Conservation (phyloP, 2,113 vertebrate species). For the Varanus salvator region DNA sequence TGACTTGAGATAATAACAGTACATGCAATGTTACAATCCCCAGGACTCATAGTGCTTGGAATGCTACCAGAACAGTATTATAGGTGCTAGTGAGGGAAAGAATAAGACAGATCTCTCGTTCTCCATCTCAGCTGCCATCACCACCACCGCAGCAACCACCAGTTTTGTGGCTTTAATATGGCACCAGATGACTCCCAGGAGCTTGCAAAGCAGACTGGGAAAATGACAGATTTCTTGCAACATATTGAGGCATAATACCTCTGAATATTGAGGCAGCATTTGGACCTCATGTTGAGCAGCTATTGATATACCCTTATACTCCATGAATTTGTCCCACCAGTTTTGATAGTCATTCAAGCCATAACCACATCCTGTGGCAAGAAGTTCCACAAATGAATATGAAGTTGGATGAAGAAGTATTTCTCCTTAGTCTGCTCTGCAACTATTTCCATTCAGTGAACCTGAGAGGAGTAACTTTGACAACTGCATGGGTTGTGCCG, state of each 20-base stretch:
- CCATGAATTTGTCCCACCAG: background rate
- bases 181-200: background rate
- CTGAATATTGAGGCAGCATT: background rate
- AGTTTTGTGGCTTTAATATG: too few relatives aligned
- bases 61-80: background rate
- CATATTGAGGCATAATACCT: background rate
- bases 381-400: background rate
- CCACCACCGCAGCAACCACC: background rate
- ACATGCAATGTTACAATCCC: conserved; percentile 20
- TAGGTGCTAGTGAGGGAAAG: background rate
- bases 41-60: background rate
- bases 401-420: background rate
- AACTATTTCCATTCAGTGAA: background rate
- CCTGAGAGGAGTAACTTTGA: background rate
- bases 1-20: conserved; percentile 8
- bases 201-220: background rate
- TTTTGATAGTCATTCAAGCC: background rate
- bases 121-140: background rate
- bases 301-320: background rate
- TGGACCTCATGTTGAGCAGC: background rate
- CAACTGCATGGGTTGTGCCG: background rate
- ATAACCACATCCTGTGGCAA: background rate
- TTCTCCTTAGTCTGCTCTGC: background rate
- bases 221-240: background rate
- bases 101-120: too few relatives aligned